Percentiles rank a stretch among this genome's conserved stretches.
Evolutionary conservation across 2,113 vertebrate species (phyloP).

Genomic region (Myotis davidii): DNA sequence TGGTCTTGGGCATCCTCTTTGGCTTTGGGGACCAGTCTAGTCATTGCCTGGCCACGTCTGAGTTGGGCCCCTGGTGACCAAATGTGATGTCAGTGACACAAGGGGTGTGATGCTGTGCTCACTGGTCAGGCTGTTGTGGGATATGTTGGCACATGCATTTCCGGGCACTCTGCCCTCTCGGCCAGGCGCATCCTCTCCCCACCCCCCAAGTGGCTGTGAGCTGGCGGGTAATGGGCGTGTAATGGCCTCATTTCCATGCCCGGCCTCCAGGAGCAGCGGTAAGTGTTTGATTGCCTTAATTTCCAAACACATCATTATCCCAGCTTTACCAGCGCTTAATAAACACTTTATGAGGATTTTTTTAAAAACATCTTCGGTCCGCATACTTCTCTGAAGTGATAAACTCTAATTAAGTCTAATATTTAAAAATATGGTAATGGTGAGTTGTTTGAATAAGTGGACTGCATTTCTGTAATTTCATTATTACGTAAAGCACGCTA

Average conservation of each 20-base stretch:
- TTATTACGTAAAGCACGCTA: conserved; percentile 98
- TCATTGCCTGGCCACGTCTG: conserved; percentile 29
- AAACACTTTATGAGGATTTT: conserved; percentile 99
- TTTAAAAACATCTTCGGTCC: conserved; percentile 87
- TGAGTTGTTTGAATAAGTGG: conserved; percentile 98
- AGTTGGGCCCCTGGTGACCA: conserved; percentile 42
- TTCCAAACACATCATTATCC: conserved; percentile 99
- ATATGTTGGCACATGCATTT: conserved; percentile 51
- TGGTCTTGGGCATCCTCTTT: conserved; percentile 23
- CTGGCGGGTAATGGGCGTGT: conserved; percentile 99
- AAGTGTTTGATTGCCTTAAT: conserved; percentile 99
- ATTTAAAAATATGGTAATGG: conserved; percentile 99
- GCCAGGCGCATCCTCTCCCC: conserved; percentile 71
- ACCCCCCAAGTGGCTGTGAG: conserved; percentile 90
- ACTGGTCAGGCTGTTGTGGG: conserved; percentile 55
- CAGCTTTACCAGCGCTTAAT: conserved; percentile 99
- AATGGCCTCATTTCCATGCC: conserved; percentile 99
- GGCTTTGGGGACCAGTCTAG: conserved; percentile 7
- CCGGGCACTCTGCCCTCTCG: conserved; percentile 69
- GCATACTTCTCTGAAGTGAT: conserved; percentile 91
- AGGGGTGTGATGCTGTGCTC: background rate
- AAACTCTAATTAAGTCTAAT: conserved; percentile 99
- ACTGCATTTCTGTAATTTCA: conserved; percentile 99
- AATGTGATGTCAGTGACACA: background rate
- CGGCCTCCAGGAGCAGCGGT: conserved; percentile 98